These are phyloP conservation scores for Morpho deidamia DNA, from an alignment of 2,888 invertebrate species.

Conservation along the genomic window DNA sequence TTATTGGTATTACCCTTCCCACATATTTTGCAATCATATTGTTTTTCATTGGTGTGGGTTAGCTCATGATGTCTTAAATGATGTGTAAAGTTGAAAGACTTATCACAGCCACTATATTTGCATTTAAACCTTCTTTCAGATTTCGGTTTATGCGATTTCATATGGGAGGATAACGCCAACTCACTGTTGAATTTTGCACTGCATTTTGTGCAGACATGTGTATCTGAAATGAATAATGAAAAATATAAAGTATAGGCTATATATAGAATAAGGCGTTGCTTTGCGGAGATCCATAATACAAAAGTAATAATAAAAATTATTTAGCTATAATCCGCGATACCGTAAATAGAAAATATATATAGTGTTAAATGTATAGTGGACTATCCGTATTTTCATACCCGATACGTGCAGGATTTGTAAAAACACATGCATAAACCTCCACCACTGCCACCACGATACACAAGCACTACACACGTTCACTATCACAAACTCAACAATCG, in stretches of 20 bases:
- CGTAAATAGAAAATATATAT: no score
- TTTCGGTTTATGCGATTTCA: constrained; percentile 52
- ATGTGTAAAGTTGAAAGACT: constrained; percentile 65
- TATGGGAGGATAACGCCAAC: constrained; percentile 52
- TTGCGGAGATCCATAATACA: no score
- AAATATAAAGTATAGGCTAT: background rate
- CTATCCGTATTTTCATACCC: no score
- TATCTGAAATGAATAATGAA: constrained; percentile 40
- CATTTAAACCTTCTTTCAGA: constrained; percentile 56
- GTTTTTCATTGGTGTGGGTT: constrained; percentile 59
- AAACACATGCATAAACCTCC: no score
- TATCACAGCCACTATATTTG: constrained; percentile 46
- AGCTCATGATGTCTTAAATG: constrained; percentile 66
- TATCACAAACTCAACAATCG: no score
- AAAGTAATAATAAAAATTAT: no score
- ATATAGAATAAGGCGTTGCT: background rate
- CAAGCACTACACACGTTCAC: no score
- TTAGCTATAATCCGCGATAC: no score
- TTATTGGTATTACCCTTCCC: constrained; percentile 50
- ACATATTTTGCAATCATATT: constrained; percentile 57
- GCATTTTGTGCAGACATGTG: constrained; percentile 52
- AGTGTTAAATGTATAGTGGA: no score
- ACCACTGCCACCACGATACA: no score
- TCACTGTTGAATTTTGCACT: constrained; percentile 52
- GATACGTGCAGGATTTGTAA: no score